Percentiles rank a stretch among this genome's conserved stretches.
Evolutionary conservation across 2,113 vertebrate species (phyloP).

Genomic region (Copsychus sechellarum): DNA sequence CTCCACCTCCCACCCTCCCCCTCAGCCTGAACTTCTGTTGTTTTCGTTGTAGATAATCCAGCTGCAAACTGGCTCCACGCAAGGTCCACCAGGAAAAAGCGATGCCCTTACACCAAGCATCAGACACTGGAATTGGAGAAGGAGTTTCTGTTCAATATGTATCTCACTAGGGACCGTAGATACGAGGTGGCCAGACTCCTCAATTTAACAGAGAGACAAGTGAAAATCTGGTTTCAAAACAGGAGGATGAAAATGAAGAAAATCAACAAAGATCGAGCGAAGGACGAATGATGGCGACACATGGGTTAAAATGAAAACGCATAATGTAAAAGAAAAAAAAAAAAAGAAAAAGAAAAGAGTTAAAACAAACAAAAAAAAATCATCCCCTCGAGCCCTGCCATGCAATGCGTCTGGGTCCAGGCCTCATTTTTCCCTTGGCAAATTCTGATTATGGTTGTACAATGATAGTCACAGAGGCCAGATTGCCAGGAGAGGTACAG

Average conservation of each 20-base stretch:
- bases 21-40: conserved; percentile 32
- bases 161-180: conserved; percentile 96
- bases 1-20: neutral
- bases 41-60: conserved; percentile 86
- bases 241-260: conserved; percentile 99
- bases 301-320: conserved; percentile 12
- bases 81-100: conserved; percentile 96
- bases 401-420: conserved; percentile 66
- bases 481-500: conserved; percentile 72
- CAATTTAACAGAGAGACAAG: conserved; percentile 97
- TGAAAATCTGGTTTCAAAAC: conserved; percentile 99
- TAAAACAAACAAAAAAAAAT: neutral
- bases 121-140: conserved; percentile 98
- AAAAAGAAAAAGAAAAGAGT: neutral
- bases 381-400: conserved; percentile 15
- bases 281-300: conserved; percentile 81
- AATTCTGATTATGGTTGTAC: conserved; percentile 56
- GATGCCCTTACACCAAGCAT: conserved; percentile 95
- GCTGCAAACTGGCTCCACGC: conserved; percentile 97
- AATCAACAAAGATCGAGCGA: conserved; percentile 94
- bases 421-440: conserved; percentile 58
- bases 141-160: conserved; percentile 99
- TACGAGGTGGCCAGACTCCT: conserved; percentile 94
- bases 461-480: conserved; percentile 61
- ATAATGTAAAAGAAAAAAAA: neutral